Evolutionary conservation across 2,113 vertebrate species (phyloP), one percentile per base, ranked within the genome.

Genomic region (Carettochelys insculpta): DNA sequence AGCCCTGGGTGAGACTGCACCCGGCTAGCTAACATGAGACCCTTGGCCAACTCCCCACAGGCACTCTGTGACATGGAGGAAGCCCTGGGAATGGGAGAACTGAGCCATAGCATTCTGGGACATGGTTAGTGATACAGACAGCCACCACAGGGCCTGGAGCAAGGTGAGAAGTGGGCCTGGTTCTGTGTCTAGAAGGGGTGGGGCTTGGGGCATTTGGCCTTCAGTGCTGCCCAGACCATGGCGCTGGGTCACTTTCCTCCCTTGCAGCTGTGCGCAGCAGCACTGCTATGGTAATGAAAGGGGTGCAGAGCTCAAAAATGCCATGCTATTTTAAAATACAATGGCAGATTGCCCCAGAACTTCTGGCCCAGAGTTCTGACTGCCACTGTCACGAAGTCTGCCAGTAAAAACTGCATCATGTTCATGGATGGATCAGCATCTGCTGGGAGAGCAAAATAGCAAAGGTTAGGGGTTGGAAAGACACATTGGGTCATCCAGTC

Each of bases 51-150:
- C 1, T 8, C 92, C 89, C 77, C 24, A 0, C 4, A 17, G 71
- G 77, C 9, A 1, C 53, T 16, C 0, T 1, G 58, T 86, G 76
- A 11, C 41, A 0, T 0, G 56, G 52, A 25, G 58, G n/a, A 5
- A 20, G 3, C 41, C 38, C 41, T 25, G 78, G 54, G 82, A 85
- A 41, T 53, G 4, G 45, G 4, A 3, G 41, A 47, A 31, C 38
- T 0, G 1, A 31, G 54, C 58, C 11, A 38, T 52, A 0, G 2
- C 4, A 31, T 0, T 0, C 3, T 56, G 82, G 82, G 80, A 73
- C 29, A 4, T 0, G 29, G 34, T n/a, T n/a, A n/a, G n/a, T n/a
- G n/a, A n/a, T n/a, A n/a, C n/a, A n/a, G n/a, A n/a, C n/a, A n/a
- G n/a, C n/a, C n/a, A n/a, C n/a, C n/a, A n/a, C n/a, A n/a, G n/a